Base-by-base conservation (phyloP, 1,140 invertebrate species). In the Argopecten irradians region DNA sequence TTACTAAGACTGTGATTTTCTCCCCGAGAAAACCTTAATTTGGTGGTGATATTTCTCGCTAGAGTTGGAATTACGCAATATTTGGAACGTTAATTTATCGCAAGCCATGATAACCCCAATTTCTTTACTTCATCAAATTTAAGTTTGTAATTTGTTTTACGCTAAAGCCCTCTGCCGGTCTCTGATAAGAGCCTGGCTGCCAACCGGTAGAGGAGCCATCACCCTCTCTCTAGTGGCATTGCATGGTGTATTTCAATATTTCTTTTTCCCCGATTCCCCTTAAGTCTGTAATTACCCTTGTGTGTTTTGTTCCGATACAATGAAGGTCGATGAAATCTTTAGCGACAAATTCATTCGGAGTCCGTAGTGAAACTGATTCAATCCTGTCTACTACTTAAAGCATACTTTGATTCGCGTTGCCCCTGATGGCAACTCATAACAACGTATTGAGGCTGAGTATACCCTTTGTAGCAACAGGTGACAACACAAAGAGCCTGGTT, bases 51-150 rank as follows among this genome's bases (percentile, higher is more conserved):
- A 71, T 71, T n/a, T 71, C 55, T 71, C 55, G 55, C 55, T 71
- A 71, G 55, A 71, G 22, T 71, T 71, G 55, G 28, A 71, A 71
- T 71, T 71, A 71, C 55, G 55, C 55, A 71, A 71, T 71, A 71
- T 71, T 71, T 71, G 55, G 55, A 71, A 71, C 55, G 55, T 71
- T 71, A 71, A 71, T 71, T 71, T 71, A 71, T 71, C 55, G 55
- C 55, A 71, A 71, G 55, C 55, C 55, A 71, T 71, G 55, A 71
- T 71, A 71, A 71, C 55, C 55, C 55, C 55, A 71, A 71, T 71
- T 71, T 71, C 55, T 71, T 28, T 71, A 71, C 55, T 71, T 71
- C 55, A 71, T 28, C 55, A 71, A 28, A 71, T 71, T 71, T 71
- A 71, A 71, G 55, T 71, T 71, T 71, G 55, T 71, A 71, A 71